These are phyloP conservation scores for Pelmatolapia mariae DNA, from an alignment of 2,113 vertebrate species.

Conservation along the genomic window DNA sequence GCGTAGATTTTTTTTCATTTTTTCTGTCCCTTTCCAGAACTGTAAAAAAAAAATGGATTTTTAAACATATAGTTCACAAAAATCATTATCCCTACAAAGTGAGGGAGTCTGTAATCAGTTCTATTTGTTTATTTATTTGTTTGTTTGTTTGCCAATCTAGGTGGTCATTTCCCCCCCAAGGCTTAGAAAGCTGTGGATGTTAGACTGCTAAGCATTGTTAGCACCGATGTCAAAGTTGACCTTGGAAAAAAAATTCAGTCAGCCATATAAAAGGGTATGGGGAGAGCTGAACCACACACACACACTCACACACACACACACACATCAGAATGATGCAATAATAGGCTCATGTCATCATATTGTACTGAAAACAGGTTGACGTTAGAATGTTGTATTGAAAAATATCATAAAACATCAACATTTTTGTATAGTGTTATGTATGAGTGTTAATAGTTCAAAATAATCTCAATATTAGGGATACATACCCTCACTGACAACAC, in stretches of 20 bases:
- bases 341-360: neutral
- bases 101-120: neutral
- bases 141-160: neutral
- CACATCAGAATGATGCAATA: neutral
- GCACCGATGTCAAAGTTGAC: neutral
- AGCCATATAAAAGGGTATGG: neutral
- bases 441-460: neutral
- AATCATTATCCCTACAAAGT: neutral
- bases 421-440: neutral
- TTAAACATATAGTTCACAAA: neutral
- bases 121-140: neutral
- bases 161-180: neutral
- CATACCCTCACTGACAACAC: neutral
- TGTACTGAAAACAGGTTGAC: neutral
- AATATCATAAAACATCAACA: neutral
- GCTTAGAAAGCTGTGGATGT: neutral
- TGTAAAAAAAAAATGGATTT: neutral
- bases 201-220: neutral
- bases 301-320: too few species aligned
- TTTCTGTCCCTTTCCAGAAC: neutral
- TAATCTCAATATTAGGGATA: accelerated
- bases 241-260: neutral
- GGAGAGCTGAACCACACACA: neutral
- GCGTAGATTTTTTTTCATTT: neutral
- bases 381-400: neutral